Evolutionary conservation across 1,140 invertebrate species (phyloP).

Genomic region (Tetranychus urticae): DNA sequence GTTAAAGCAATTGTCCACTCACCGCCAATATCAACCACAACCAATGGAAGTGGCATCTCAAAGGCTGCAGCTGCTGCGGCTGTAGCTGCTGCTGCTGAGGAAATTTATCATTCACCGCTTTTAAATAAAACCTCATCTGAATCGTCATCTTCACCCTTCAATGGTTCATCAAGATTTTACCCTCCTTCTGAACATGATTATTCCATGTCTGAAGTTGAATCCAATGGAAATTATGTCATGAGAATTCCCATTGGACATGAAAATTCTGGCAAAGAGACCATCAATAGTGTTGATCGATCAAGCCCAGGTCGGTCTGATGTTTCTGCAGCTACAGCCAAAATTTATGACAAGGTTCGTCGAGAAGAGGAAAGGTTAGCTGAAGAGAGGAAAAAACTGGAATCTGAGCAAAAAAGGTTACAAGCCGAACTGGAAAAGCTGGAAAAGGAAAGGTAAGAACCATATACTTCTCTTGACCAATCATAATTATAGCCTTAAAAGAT

Average conservation of each 20-base stretch:
- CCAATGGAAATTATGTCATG: not conserved
- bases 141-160: not conserved
- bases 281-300: not conserved
- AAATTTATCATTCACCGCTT: not conserved
- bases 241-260: not conserved
- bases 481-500: too few species aligned
- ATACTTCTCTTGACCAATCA: not conserved
- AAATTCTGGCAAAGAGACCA: not conserved
- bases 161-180: not conserved
- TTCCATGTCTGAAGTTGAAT: constrained; percentile 1
- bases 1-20: not conserved
- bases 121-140: not conserved
- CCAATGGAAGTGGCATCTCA: not conserved
- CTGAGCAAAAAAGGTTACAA: constrained; percentile 10
- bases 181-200: not conserved
- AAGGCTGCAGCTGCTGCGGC: not conserved
- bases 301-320: not conserved
- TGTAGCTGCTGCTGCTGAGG: not conserved
- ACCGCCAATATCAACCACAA: not conserved
- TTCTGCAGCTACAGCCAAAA: not conserved
- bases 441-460: constrained; percentile 2
- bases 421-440: constrained; percentile 7
- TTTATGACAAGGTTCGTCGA: constrained; percentile 8
- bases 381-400: constrained; percentile 11
- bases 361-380: constrained; percentile 11